Percentiles rank a stretch among this genome's conserved stretches.
Evolutionary conservation across 2,797 vertebrate genomes (phyloP).

Genomic region (Manis javanica): DNA sequence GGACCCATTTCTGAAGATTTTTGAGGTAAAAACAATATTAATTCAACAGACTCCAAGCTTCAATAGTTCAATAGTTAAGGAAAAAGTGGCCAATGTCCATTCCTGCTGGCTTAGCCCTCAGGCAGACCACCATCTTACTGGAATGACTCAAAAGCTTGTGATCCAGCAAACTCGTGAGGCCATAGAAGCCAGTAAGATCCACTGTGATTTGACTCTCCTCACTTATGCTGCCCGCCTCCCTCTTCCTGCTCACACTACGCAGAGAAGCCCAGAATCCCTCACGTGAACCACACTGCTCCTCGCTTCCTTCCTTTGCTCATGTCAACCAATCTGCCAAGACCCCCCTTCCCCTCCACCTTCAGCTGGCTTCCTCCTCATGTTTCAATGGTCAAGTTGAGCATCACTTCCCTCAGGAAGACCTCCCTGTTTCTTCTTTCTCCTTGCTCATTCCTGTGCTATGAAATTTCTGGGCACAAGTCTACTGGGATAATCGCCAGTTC

Average conservation of each 20-base stretch:
- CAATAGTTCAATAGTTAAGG: neutral
- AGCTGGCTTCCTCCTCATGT: neutral
- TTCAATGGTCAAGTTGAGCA: neutral
- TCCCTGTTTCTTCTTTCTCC: neutral
- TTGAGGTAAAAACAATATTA: neutral
- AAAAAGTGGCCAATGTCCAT: neutral
- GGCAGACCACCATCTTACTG: neutral
- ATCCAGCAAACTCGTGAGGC: neutral
- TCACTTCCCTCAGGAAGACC: neutral
- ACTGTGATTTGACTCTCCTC: neutral
- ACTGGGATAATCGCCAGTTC: neutral
- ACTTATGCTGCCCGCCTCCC: neutral
- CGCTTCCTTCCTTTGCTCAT: neutral
- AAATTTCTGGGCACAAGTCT: neutral
- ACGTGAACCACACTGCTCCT: neutral
- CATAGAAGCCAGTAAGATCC: neutral
- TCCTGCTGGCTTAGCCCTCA: neutral
- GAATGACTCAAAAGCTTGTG: neutral
- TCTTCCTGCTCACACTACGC: neutral
- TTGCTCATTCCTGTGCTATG: neutral
- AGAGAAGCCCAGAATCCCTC: neutral
- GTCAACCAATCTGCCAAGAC: neutral
- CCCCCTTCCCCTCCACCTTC: neutral
- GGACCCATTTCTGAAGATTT: constrained; percentile 5
- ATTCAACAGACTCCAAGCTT: neutral